Evolutionary conservation across 2,888 invertebrate genomes (phyloP).

Genomic region (Lithophane semibrunnea): DNA sequence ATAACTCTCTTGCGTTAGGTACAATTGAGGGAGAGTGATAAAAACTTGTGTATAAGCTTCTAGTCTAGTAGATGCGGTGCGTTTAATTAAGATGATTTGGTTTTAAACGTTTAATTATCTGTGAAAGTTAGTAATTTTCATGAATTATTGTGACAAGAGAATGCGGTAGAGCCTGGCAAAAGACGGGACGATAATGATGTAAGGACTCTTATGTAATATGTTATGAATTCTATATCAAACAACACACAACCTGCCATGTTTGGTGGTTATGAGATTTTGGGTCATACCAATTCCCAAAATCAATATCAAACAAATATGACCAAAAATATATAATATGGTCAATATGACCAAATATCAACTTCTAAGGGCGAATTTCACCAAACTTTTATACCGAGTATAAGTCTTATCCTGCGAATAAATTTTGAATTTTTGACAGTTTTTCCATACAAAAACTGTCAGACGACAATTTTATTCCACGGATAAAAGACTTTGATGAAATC

Average conservation of each 20-base stretch:
- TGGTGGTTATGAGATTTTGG: not conserved
- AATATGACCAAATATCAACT: too few species aligned
- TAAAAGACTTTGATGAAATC: too few species aligned
- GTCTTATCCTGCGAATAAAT: too few species aligned
- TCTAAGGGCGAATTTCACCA: too few species aligned
- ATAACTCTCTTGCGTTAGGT: conserved; percentile 33
- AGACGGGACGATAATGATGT: not conserved
- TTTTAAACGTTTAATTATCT: conserved; percentile 52
- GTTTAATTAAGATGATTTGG: conserved; percentile 19
- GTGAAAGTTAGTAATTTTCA: not conserved
- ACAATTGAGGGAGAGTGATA: conserved; percentile 38
- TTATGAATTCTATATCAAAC: not conserved
- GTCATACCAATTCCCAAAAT: not conserved
- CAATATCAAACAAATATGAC: too few species aligned
- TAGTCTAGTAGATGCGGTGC: conserved; percentile 1
- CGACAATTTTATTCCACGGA: too few species aligned
- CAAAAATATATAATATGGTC: too few species aligned
- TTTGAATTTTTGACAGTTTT: too few species aligned
- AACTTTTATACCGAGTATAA: too few species aligned
- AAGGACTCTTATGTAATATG: not conserved
- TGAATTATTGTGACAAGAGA: conserved; percentile 19
- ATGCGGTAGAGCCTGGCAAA: conserved; percentile 21
- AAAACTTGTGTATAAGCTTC: conserved; percentile 16
- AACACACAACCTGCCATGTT: not conserved
- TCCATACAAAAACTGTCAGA: too few species aligned